These are phyloP conservation scores for Epinephelus lanceolatus DNA, from an alignment of 2,113 vertebrate genomes.

Conservation along the genomic window DNA sequence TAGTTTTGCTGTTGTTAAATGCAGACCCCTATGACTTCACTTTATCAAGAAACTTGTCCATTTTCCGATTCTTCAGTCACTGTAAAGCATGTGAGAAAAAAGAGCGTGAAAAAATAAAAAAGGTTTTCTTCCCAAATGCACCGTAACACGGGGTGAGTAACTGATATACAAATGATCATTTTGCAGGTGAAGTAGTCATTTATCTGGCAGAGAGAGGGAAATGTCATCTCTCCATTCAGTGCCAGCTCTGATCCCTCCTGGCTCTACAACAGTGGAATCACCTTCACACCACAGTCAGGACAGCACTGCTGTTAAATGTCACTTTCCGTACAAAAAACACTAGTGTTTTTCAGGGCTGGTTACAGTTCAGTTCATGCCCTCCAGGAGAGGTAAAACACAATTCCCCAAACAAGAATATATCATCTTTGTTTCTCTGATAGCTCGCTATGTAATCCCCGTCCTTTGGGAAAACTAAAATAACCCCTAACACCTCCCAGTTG, in stretches of 20 bases:
- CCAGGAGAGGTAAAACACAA: background rate
- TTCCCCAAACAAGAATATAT: background rate
- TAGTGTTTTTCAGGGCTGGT: background rate
- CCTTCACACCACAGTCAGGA: conserved; percentile 3
- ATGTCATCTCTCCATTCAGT: background rate
- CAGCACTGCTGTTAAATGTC: background rate
- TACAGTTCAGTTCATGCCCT: background rate
- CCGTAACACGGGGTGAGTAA: too few species aligned
- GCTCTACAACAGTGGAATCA: conserved; percentile 8
- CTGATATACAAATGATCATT: too few species aligned
- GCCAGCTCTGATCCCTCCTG: conserved; percentile 22
- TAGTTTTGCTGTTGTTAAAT: too few species aligned
- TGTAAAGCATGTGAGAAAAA: too few species aligned
- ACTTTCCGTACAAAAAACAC: background rate
- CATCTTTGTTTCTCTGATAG: background rate
- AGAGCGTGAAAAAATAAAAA: too few species aligned
- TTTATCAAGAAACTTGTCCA: too few species aligned
- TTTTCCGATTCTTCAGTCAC: too few species aligned
- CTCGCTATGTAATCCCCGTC: background rate
- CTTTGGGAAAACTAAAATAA: conserved; percentile 2
- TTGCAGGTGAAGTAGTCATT: too few species aligned
- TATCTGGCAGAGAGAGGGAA: too few species aligned
- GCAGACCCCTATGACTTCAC: too few species aligned
- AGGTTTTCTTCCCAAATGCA: too few species aligned
- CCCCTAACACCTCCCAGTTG: background rate